Percentiles rank a stretch among this genome's conserved stretches.
These are phyloP conservation scores for Mesopsocus fuscifrons DNA, from an alignment of 2,888 invertebrate species.

Conservation along the genomic window DNA sequence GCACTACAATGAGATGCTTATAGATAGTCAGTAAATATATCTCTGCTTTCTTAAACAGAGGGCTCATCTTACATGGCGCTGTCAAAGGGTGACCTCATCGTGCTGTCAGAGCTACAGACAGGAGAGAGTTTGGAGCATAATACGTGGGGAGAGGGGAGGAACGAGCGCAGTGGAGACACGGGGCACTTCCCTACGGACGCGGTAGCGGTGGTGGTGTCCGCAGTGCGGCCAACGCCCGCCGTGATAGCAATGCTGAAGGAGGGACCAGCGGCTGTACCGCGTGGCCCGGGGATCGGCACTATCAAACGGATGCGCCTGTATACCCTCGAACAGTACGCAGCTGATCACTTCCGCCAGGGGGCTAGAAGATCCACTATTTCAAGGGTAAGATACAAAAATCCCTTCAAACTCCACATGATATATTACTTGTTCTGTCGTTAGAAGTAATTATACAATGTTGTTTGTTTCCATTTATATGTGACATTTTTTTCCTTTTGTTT, in stretches of 20 bases:
- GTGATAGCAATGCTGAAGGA: slow-evolving; percentile 45
- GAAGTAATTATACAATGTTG: too few species aligned
- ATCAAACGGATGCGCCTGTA: slow-evolving; percentile 32
- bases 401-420: too few species aligned
- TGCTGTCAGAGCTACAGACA: slow-evolving; percentile 49
- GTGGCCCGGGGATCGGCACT: slow-evolving; percentile 28
- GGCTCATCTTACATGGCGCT: slow-evolving; percentile 26
- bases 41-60: too few species aligned
- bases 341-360: slow-evolving; percentile 56
- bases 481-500: too few species aligned
- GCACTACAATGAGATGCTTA: too few species aligned
- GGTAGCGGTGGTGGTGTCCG: slow-evolving; percentile 70
- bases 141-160: slow-evolving; percentile 47
- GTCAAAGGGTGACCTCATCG: slow-evolving; percentile 60
- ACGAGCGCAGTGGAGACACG: slow-evolving; percentile 40
- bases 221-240: slow-evolving; percentile 48
- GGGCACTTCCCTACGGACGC: slow-evolving; percentile 77
- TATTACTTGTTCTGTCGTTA: too few species aligned
- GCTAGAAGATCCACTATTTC: slow-evolving; percentile 42
- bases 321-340: slow-evolving; percentile 66
- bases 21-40: too few species aligned
- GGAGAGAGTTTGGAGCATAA: slow-evolving; percentile 56
- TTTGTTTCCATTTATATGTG: too few species aligned
- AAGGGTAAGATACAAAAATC: not conserved
- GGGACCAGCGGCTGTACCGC: slow-evolving; percentile 28